Base-by-base conservation (phyloP, 1,140 invertebrate genomes). In the Heliconius hewitsoni region DNA sequence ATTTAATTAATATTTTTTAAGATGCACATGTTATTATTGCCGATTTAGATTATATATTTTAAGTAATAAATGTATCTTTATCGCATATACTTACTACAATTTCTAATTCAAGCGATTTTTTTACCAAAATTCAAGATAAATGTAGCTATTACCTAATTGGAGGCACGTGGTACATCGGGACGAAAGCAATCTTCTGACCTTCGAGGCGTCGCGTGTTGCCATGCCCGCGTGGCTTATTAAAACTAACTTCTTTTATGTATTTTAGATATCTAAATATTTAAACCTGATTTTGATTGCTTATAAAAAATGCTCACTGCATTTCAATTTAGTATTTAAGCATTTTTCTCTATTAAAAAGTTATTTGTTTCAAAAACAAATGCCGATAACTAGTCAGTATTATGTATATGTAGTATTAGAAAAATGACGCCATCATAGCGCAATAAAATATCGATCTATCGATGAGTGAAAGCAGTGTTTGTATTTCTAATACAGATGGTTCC, bases 201-300 rank as follows among this genome's bases (percentile, higher is more conserved):
- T 79, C 78, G 73, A n/a, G 60, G 55, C 52, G 16, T 34, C 72
- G 77, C 34, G 42, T 57, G 78, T 79, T 79, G 73, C 78, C 73
- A 79, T 75, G 78, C 66, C 46, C 34, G 73, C 39, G 8, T 66
- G 27, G 72, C 57, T 79, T 57, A 30, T 57, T 57, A 57, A 57
- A 34, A 66, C 23, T 27, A 46, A 66, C 23, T 27, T 27, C 9
- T 30, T 30, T 27, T 30, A 30, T 66, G 50, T 66, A 30, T 30
- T 66, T 16, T 30, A 66, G 13, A 66, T 66, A 66, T 66, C 16
- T 9, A 27, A 30, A 19, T 52, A 52, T 52, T 52, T 52, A 52
- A 52, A 52, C 50, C 8, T 19, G 1, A 52, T 52, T 52, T 52
- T 52, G 1, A 52, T 52, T 52, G 6, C 18, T 19, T 19, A 8